Evolutionary conservation across 37 sponge, comb jelly and placozoan species (phyloP), one percentile per base, ranked within the genome.

Genomic region (Haliclona indistincta): DNA sequence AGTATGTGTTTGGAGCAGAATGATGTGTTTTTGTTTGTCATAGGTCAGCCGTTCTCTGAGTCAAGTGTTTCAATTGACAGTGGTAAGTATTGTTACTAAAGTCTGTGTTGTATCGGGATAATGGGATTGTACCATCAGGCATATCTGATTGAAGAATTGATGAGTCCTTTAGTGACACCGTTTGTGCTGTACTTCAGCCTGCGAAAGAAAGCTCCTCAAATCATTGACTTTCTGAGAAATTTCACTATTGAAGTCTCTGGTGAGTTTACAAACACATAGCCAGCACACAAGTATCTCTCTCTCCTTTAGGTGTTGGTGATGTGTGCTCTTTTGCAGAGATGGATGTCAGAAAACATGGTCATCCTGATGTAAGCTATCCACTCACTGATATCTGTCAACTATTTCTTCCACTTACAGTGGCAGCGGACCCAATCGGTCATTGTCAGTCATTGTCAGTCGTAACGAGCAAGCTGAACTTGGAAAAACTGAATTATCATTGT

Each of bases 251-350:
- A 87, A 5, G 94, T 98, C 0, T 86, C 90, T 22, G 98, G 97
- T 87, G 74, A 33, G 70, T 40, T n/a, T n/a, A n/a, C n/a, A n/a
- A n/a, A n/a, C n/a, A n/a, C n/a, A n/a, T n/a, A n/a, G n/a, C n/a
- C n/a, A n/a, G n/a, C n/a, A n/a, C n/a, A n/a, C n/a, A n/a, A n/a
- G n/a, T n/a, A n/a, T n/a, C 26, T 33, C 41, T 58, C 22, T 58
- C 7, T 8, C n/a, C 7, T 6, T n/a, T 54, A 82, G 89, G 92
- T 67, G 96, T 99, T 17, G 99, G 99, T 20, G 95, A 95, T 56
- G 94, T 99, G 43, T 99, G 99, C 66, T 95, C 96, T 34, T 99
- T 95, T 87, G 95, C 98, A 10, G 92, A 91, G 75, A 88, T 97
- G 86, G 78, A 81, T 78, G 34, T 85, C 13, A 77, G 55, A 64